phyloP scores from a whole-genome alignment of 2,888 invertebrate species.

The Scaeva pyrastri region DNA sequence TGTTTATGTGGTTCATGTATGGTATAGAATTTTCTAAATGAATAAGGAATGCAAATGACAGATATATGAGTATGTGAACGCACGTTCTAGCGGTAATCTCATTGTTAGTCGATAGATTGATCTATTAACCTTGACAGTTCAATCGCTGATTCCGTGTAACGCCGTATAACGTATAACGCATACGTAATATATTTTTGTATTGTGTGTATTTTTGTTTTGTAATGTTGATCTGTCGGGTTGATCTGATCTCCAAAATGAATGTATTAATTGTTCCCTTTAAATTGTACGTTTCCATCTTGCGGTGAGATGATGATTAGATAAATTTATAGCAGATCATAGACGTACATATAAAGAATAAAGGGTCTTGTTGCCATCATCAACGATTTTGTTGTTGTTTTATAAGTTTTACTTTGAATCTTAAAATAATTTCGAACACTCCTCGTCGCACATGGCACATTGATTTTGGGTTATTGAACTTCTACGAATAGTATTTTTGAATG shows the following conservation, averaged over 20 bases:
- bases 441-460: not conserved
- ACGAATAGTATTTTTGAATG: conserved; percentile 22
- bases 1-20: conserved; percentile 3
- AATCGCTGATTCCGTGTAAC: conserved; percentile 10
- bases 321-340: conserved; percentile 22
- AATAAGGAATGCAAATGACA: conserved; percentile 24
- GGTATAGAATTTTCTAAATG: conserved; percentile 11
- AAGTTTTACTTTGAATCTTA: conserved; percentile 32
- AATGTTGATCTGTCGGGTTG: conserved; percentile 6
- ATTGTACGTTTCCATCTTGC: conserved; percentile 18
- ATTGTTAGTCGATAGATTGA: conserved; percentile 71
- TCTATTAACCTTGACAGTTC: conserved; percentile 72
- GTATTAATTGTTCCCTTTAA: conserved; percentile 37
- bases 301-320: conserved; percentile 23
- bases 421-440: not conserved
- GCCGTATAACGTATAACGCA: not conserved
- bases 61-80: conserved; percentile 63
- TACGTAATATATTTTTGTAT: not conserved
- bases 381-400: conserved; percentile 34
- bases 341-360: not conserved
- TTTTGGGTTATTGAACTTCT: conserved; percentile 58
- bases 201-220: not conserved
- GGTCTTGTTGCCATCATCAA: conserved; percentile 35
- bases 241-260: conserved; percentile 26
- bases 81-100: conserved; percentile 71